Evolutionary conservation across 2,888 invertebrate genomes (phyloP).

Genomic region (Plusia festucae): DNA sequence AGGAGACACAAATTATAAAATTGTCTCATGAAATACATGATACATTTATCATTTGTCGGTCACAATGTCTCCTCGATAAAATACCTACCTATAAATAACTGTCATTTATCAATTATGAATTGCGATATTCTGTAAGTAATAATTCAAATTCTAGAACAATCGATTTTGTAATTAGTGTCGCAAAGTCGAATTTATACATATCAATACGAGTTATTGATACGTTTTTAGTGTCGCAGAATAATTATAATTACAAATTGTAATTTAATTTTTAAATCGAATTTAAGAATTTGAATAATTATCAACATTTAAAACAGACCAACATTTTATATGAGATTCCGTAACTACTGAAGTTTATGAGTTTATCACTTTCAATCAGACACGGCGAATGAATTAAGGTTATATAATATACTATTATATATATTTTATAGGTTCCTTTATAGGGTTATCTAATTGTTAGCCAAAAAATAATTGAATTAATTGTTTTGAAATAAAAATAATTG

Average conservation of each 20-base stretch:
- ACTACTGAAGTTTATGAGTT: too few relatives aligned
- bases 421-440: too few relatives aligned
- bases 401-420: too few relatives aligned
- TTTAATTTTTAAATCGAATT: too few relatives aligned
- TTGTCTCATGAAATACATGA: background rate
- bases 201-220: background rate
- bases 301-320: too few relatives aligned
- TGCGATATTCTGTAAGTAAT: background rate
- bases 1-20: too few relatives aligned
- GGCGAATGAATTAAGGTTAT: too few relatives aligned
- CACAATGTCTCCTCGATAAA: background rate
- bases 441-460: too few relatives aligned
- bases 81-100: background rate
- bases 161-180: constrained; percentile 1
- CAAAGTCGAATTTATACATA: background rate
- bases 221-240: background rate
- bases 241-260: too few relatives aligned
- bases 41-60: background rate
- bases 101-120: constrained; percentile 4
- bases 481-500: constrained; percentile 54
- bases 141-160: background rate
- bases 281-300: too few relatives aligned
- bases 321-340: too few relatives aligned
- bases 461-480: constrained; percentile 22
- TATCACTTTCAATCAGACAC: too few relatives aligned